Base-by-base conservation (phyloP, 2,113 vertebrate species). In the Malurus melanocephalus region DNA sequence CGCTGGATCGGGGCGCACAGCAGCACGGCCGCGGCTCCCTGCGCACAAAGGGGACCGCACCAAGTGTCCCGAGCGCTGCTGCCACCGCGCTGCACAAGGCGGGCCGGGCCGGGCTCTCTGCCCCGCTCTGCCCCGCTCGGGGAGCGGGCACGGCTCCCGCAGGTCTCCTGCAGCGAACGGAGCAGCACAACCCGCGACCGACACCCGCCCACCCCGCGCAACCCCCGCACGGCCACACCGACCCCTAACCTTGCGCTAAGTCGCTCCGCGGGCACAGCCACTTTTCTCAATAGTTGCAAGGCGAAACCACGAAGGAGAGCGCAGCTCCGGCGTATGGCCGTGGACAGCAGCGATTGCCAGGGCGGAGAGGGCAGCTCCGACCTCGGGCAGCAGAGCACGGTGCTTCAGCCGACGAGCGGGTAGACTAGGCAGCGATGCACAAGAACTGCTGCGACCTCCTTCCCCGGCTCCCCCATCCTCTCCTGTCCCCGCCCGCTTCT, bases 401-500 rank as follows among this genome's bases (percentile, higher is more conserved):
- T 1, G 55, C 67, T 62, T 68, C 80, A 72, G 33, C 3, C 53
- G 18, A 1, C 11, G 13, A 85, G 21, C 22, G 7, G 1, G 4
- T 4, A 9, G 32, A 62, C 4, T 16, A 80, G 1, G 23, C 21
- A 22, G 27, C 32, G 40, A 33, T 13, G 30, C 52, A 59, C 43
- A 8, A 17, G 3, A 60, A 23, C 48, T 7, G 1, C 68, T 38
- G 2, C 48, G 27, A 13, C 65, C 75, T 57, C 46, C 80, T 28
- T 17, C 46, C 52, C 42, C n/a, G 4, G 16, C 68, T 26, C 40
- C 71, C 69, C 56, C 22, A 6, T 46, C 71, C 33, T 59, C 61
- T 61, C 46, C 59, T n/a, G 21, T 80, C 87, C 48, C 90, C 93
- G 83, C 94, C 91, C 5, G 93, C 77, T 76, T 88, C 92, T 26